Percentiles rank a stretch among this genome's conserved stretches.
Evolutionary conservation across 1,140 invertebrate genomes (phyloP).

Genomic region (Caenorhabditis latens): DNA sequence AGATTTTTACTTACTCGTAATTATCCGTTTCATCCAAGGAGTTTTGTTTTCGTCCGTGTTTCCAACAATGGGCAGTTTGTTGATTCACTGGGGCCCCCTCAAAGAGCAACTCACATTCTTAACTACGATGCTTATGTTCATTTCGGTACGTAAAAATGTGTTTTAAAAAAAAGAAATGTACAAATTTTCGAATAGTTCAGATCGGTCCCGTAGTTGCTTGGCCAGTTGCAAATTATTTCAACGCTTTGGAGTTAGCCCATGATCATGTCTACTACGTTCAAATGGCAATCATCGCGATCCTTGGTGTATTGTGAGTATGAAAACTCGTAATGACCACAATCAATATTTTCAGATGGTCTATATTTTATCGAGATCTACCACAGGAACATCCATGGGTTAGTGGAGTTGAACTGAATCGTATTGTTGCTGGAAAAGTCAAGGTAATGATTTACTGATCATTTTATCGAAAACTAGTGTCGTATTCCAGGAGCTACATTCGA

Average conservation of each 20-base stretch:
- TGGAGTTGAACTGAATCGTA: conserved; percentile 64
- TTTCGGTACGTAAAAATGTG: conserved; percentile 44
- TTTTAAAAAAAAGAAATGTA: not conserved
- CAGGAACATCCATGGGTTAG: conserved; percentile 66
- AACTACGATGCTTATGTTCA: conserved; percentile 56
- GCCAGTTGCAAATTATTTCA: conserved; percentile 56
- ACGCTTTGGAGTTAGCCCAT: conserved; percentile 39
- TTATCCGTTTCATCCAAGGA: conserved; percentile 58
- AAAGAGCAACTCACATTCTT: conserved; percentile 64
- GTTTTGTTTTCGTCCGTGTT: conserved; percentile 55
- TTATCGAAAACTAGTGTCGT: not conserved
- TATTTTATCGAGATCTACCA: conserved; percentile 65
- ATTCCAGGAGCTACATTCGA: conserved; percentile 51
- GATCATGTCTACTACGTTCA: conserved; percentile 41
- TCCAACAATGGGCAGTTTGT: conserved; percentile 51
- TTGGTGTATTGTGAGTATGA: conserved; percentile 50
- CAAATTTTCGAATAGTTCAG: not conserved
- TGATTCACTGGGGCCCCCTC: conserved; percentile 57
- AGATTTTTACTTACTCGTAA: conserved; percentile 37
- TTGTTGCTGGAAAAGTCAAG: conserved; percentile 65
- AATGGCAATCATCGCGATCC: conserved; percentile 27
- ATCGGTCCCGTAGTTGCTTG: conserved; percentile 58
- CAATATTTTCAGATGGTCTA: conserved; percentile 54
- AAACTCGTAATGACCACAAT: not conserved
- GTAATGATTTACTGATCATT: not conserved